These are phyloP conservation scores for Cephalopholis sonnerati DNA, from an alignment of 2,113 vertebrate genomes.

Conservation along the genomic window DNA sequence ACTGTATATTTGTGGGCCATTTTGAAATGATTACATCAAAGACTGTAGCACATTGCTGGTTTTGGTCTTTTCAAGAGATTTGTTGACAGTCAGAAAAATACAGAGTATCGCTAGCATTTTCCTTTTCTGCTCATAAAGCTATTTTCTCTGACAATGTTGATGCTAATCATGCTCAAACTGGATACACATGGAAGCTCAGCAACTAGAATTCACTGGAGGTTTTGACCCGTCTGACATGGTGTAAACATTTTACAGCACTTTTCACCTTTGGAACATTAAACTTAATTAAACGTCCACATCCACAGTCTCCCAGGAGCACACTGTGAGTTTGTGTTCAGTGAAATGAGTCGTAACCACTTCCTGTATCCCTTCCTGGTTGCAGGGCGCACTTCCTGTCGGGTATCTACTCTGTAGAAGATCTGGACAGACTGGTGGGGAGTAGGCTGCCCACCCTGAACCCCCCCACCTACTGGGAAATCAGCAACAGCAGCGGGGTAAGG, in stretches of 20 bases:
- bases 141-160: background rate
- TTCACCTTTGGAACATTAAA: background rate
- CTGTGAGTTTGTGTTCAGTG: background rate
- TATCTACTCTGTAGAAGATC: slow-evolving; percentile 85
- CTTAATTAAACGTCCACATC: background rate
- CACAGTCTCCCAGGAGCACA: background rate
- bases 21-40: too few relatives aligned
- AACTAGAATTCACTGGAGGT: background rate
- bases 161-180: background rate
- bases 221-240: background rate
- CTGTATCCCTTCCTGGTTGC: slow-evolving; percentile 34
- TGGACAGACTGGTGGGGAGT: slow-evolving; percentile 78
- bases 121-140: background rate
- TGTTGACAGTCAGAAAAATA: too few relatives aligned
- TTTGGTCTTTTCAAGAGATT: background rate
- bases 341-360: background rate
- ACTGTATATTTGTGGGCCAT: too few relatives aligned
- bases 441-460: slow-evolving; percentile 86
- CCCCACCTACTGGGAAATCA: slow-evolving; percentile 87
- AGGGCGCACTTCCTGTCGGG: slow-evolving; percentile 91
- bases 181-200: background rate
- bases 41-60: background rate
- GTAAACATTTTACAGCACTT: background rate
- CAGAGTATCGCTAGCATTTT: too few relatives aligned
- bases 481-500: slow-evolving; percentile 83